These are phyloP conservation scores for Cheilosia grossa DNA, from an alignment of 2,888 invertebrate species.

Conservation along the genomic window DNA sequence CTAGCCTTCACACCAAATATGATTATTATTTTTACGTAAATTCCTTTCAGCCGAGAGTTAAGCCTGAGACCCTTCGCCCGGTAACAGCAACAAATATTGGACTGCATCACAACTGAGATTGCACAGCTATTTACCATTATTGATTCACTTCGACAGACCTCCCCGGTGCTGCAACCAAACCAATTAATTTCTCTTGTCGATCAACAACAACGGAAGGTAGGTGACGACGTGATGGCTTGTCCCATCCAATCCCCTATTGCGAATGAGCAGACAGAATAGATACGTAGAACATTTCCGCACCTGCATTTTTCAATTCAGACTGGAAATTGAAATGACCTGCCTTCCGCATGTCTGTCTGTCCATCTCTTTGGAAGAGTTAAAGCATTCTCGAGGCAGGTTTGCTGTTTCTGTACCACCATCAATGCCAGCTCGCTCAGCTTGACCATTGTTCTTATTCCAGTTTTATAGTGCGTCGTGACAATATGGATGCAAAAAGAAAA, in stretches of 20 bases:
- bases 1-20: too few relatives aligned
- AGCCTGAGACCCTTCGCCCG: too few relatives aligned
- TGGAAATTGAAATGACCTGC: conserved; percentile 31
- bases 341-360: conserved; percentile 18
- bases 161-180: not conserved
- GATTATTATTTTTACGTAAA: too few relatives aligned
- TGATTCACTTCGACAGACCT: not conserved
- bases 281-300: conserved; percentile 14
- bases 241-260: conserved; percentile 3
- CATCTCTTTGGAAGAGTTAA: not conserved
- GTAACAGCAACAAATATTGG: too few relatives aligned
- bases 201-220: not conserved
- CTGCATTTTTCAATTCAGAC: conserved; percentile 27
- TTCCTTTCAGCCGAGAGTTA: too few relatives aligned
- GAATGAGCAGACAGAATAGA: conserved; percentile 3
- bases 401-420: not conserved
- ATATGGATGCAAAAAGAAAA: conserved; percentile 7
- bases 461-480: not conserved
- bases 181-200: conserved; percentile 34
- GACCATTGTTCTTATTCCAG: not conserved
- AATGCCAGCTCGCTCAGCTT: not conserved
- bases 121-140: not conserved
- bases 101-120: too few relatives aligned
- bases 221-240: conserved; percentile 42
- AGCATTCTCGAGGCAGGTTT: not conserved